These are phyloP conservation scores for Mus spicilegus DNA, from an alignment of 2,113 vertebrate species.

Conservation along the genomic window DNA sequence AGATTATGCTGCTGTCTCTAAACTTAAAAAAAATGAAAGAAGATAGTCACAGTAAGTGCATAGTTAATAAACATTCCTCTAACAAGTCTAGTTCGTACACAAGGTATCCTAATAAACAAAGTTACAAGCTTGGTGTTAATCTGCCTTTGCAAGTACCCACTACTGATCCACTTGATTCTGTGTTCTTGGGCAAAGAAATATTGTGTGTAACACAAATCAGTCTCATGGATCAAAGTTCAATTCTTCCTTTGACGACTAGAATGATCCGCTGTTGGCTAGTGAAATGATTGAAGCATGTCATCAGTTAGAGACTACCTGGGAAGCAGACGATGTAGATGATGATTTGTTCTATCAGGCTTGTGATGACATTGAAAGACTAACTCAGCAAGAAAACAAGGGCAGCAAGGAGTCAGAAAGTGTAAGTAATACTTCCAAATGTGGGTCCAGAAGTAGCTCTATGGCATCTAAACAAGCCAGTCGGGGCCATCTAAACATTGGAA, in stretches of 20 bases:
- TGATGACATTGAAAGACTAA: conserved; percentile 92
- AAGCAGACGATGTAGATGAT: conserved; percentile 89
- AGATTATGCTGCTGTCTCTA: conserved; percentile 15
- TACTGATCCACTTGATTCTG: conserved; percentile 25
- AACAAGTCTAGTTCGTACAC: conserved; percentile 34
- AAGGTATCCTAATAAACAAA: conserved; percentile 63
- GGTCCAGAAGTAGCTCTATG: conserved; percentile 27
- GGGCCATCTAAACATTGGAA: conserved; percentile 32
- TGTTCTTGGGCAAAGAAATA: conserved; percentile 45
- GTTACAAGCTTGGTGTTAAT: not conserved
- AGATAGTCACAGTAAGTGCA: conserved; percentile 58
- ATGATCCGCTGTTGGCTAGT: conserved; percentile 84
- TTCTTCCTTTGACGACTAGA: conserved; percentile 83
- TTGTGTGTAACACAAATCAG: conserved; percentile 63
- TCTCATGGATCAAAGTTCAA: conserved; percentile 69
- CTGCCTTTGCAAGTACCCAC: conserved; percentile 60
- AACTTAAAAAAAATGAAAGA: conserved; percentile 68
- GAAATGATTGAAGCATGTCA: conserved; percentile 85
- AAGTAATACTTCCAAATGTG: conserved; percentile 64
- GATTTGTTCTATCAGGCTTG: conserved; percentile 93
- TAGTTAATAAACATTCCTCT: conserved; percentile 25
- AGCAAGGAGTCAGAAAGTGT: conserved; percentile 68
- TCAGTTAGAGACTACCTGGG: conserved; percentile 89
- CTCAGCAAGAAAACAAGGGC: conserved; percentile 85
- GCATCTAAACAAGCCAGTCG: conserved; percentile 42